Evolutionary conservation across 2,113 vertebrate genomes (phyloP).

Genomic region (Sinocyclocheilus maitianheensis): DNA sequence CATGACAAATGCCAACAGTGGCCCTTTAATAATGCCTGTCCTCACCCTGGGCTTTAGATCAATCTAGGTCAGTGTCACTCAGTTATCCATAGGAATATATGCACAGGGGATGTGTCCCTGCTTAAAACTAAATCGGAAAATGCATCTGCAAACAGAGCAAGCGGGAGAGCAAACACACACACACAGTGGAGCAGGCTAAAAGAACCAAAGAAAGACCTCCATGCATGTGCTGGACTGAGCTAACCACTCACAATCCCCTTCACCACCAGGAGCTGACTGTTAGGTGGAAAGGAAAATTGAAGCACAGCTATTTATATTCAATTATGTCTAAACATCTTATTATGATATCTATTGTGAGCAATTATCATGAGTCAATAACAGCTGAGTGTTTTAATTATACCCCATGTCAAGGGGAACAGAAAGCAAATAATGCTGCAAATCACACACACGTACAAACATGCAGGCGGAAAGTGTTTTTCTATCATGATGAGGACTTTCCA

Average conservation of each 20-base stretch:
- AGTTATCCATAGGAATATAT: slow-evolving; percentile 70
- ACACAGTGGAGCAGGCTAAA: slow-evolving; percentile 42
- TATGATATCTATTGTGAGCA: slow-evolving; percentile 60
- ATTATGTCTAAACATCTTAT: slow-evolving; percentile 72
- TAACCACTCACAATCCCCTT: slow-evolving; percentile 57
- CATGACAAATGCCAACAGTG: slow-evolving; percentile 59
- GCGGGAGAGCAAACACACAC: slow-evolving; percentile 69
- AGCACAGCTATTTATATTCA: slow-evolving; percentile 71
- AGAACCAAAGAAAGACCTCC: slow-evolving; percentile 31
- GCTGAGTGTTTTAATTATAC: slow-evolving; percentile 70
- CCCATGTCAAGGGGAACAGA: slow-evolving; percentile 64
- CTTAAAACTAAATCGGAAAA: slow-evolving; percentile 75
- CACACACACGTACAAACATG: neutral
- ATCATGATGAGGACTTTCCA: neutral
- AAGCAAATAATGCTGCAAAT: slow-evolving; percentile 62
- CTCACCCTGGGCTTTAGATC: slow-evolving; percentile 37
- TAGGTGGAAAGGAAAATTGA: slow-evolving; percentile 65
- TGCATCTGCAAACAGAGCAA: slow-evolving; percentile 72
- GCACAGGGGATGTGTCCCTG: slow-evolving; percentile 72
- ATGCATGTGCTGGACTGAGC: slow-evolving; percentile 43
- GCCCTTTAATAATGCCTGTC: slow-evolving; percentile 55
- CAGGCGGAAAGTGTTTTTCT: neutral
- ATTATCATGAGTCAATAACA: slow-evolving; percentile 75
- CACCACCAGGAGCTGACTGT: slow-evolving; percentile 66
- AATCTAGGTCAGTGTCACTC: slow-evolving; percentile 59